These are phyloP conservation scores for Erebia ligea DNA, from an alignment of 2,888 invertebrate species.

Conservation along the genomic window DNA sequence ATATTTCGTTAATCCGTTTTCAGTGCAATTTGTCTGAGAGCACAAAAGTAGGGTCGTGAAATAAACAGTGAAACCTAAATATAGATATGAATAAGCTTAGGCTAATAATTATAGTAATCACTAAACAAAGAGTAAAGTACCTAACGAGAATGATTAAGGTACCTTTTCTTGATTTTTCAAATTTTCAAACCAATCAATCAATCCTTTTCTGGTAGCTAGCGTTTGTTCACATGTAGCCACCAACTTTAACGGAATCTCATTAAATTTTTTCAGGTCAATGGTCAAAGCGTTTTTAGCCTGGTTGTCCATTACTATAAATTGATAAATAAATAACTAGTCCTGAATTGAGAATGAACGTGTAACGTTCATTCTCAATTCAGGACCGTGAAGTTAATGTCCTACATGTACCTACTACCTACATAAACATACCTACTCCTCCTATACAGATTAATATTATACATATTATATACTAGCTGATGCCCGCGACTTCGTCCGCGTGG, in stretches of 20 bases:
- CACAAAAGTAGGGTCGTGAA: too few relatives aligned
- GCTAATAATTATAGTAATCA: background rate
- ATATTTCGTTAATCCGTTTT: too few relatives aligned
- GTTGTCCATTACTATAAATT: constrained; percentile 37
- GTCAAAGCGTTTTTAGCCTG: constrained; percentile 39
- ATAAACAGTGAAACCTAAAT: too few relatives aligned
- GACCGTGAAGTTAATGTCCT: too few relatives aligned
- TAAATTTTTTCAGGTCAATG: constrained; percentile 60
- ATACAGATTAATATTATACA: too few relatives aligned
- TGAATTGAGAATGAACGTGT: too few relatives aligned
- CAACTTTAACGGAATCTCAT: constrained; percentile 62
- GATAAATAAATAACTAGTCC: background rate
- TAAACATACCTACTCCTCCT: background rate
- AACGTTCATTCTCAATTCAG: too few relatives aligned
- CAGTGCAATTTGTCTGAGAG: too few relatives aligned
- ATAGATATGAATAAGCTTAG: background rate
- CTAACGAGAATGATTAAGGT: background rate
- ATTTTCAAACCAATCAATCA: constrained; percentile 67
- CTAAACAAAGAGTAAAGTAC: background rate
- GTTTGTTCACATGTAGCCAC: constrained; percentile 66
- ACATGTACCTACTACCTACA: background rate
- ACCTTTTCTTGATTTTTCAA: constrained; percentile 61
- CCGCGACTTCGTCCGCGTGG: too few relatives aligned
- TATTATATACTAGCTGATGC: too few relatives aligned
- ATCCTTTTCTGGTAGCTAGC: constrained; percentile 62